Percentiles rank a stretch among this genome's conserved stretches.
These are phyloP conservation scores for Spialia ferax DNA, from an alignment of 2,888 invertebrate species.

Conservation along the genomic window DNA sequence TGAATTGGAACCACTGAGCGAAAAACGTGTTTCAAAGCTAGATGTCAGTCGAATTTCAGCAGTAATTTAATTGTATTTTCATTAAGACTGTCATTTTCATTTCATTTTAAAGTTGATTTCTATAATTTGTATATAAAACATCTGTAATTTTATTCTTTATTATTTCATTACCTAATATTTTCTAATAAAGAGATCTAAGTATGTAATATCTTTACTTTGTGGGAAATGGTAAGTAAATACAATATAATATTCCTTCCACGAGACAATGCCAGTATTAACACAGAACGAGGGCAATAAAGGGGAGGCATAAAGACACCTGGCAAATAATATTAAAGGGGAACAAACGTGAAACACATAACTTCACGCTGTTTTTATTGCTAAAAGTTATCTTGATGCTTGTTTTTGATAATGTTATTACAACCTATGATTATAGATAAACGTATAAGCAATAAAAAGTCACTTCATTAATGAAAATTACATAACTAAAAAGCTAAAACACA, in stretches of 20 bases:
- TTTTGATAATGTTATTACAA: slow-evolving; percentile 30
- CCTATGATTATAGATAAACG: slow-evolving; percentile 6
- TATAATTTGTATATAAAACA: no score
- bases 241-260: slow-evolving; percentile 30
- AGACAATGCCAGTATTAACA: slow-evolving; percentile 58
- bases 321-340: slow-evolving; percentile 79
- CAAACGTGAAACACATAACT: slow-evolving; percentile 66
- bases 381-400: slow-evolving; percentile 56
- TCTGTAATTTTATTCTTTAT: neutral
- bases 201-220: no score
- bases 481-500: no score
- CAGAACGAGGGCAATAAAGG: slow-evolving; percentile 74
- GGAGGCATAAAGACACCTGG: slow-evolving; percentile 75
- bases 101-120: no score
- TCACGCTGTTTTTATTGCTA: slow-evolving; percentile 55
- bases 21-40: no score
- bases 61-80: no score
- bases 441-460: slow-evolving; percentile 6
- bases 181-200: no score
- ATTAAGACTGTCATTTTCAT: no score
- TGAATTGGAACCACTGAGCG: no score
- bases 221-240: slow-evolving; percentile 6
- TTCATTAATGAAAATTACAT: slow-evolving; percentile 13
- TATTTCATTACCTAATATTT: neutral
- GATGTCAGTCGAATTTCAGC: no score